These are phyloP conservation scores for Notamacropus eugenii DNA, from an alignment of 2,797 vertebrate genomes.

Conservation along the genomic window DNA sequence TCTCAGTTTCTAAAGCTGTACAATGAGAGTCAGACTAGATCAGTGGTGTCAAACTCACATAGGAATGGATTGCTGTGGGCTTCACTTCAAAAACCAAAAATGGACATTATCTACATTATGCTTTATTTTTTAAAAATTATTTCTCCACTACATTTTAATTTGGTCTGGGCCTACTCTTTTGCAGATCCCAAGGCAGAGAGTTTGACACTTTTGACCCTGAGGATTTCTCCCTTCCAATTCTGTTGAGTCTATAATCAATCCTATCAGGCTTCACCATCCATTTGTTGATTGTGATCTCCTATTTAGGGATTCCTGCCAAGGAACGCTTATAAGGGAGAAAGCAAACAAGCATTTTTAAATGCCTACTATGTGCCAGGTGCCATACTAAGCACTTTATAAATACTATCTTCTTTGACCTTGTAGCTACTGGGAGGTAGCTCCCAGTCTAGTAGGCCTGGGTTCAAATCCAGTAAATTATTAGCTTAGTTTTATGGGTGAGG, in stretches of 20 bases:
- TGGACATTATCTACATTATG: background rate
- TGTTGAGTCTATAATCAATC: background rate
- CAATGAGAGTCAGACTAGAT: background rate
- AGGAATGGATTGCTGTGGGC: background rate
- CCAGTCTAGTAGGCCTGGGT: too few species aligned
- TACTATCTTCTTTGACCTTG: background rate
- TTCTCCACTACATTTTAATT: background rate
- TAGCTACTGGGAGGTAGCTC: background rate
- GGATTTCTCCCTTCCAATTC: background rate
- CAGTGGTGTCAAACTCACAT: background rate
- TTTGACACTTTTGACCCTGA: background rate
- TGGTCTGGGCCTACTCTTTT: background rate
- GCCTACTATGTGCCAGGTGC: background rate
- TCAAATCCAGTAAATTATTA: background rate
- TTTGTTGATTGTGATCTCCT: background rate
- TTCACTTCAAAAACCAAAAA: background rate
- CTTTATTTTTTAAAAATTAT: background rate
- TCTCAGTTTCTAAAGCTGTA: background rate
- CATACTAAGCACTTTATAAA: background rate
- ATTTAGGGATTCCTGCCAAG: background rate
- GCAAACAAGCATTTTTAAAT: background rate
- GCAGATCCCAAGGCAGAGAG: background rate
- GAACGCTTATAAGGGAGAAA: background rate
- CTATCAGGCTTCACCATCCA: background rate
- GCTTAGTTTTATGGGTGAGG: background rate